Conservation (phyloP, 2,888 invertebrate genomes). For the Drosophila imparisetae region DNA sequence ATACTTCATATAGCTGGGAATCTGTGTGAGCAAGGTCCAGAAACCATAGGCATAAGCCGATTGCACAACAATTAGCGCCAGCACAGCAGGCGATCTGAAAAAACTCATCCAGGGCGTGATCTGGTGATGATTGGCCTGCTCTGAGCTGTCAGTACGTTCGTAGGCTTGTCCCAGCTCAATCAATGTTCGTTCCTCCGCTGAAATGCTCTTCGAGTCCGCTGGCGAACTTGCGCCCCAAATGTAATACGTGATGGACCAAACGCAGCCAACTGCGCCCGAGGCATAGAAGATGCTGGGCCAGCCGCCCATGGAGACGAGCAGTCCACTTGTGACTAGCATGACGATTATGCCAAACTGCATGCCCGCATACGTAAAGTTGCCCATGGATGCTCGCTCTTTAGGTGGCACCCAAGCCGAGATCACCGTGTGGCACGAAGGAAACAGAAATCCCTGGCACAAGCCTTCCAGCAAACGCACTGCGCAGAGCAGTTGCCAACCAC, state of each 20-base stretch:
- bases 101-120: constrained; percentile 88
- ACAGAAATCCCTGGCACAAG: constrained; percentile 89
- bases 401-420: constrained; percentile 90
- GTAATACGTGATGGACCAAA: constrained; percentile 86
- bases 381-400: constrained; percentile 87
- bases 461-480: constrained; percentile 89
- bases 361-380: constrained; percentile 87
- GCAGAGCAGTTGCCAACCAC: constrained; percentile 87
- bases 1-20: constrained; percentile 89
- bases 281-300: constrained; percentile 89
- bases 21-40: constrained; percentile 89
- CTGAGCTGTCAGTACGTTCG: constrained; percentile 17
- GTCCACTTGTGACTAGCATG: constrained; percentile 89
- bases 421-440: constrained; percentile 89
- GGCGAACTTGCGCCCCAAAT: constrained; percentile 88
- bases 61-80: constrained; percentile 87
- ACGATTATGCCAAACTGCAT: constrained; percentile 89
- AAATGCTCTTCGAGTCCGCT: constrained; percentile 86
- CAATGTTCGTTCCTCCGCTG: constrained; percentile 88
- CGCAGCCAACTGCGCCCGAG: constrained; percentile 86
- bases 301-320: constrained; percentile 87
- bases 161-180: constrained; percentile 87
- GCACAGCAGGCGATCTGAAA: constrained; percentile 86
- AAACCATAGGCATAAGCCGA: constrained; percentile 88
- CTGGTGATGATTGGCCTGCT: constrained; percentile 72